phyloP scores from a whole-genome alignment of 92 coral and sea anemone genomes.

The Actinernus sp. region DNA sequence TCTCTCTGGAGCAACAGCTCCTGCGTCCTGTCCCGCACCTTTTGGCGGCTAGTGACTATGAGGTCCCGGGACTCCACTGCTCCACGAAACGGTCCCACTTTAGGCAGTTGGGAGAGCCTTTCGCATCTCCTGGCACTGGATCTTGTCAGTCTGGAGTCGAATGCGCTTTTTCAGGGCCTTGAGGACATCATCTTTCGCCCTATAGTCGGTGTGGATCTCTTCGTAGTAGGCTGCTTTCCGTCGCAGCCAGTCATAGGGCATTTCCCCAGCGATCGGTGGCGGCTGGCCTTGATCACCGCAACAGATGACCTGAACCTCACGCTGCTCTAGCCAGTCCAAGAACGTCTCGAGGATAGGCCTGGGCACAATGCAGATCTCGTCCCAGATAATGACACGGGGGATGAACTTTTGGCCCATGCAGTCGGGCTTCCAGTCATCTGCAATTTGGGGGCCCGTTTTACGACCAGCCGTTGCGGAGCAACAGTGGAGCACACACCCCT shows the following conservation, averaged over 20 bases:
- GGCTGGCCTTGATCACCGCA: conserved; percentile 39
- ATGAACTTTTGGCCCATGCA: conserved; percentile 18
- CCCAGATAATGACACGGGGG: conserved; percentile 22
- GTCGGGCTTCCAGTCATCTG: conserved; percentile 8
- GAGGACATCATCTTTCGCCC: conserved; percentile 1
- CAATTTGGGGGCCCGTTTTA: too few relatives aligned
- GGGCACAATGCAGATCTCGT: conserved; percentile 31
- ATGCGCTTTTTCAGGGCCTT: neutral
- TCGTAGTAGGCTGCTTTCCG: conserved; percentile 1
- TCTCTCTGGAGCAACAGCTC: neutral
- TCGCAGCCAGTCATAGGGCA: conserved; percentile 8
- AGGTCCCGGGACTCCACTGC: conserved; percentile 8
- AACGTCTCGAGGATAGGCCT: neutral
- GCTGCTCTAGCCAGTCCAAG: neutral
- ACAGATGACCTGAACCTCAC: conserved; percentile 5
- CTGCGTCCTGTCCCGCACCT: neutral
- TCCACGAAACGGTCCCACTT: conserved; percentile 7
- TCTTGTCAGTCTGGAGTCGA: neutral
- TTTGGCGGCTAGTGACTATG: conserved; percentile 4
- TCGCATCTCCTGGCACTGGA: conserved; percentile 21
- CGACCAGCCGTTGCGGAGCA: too few relatives aligned
- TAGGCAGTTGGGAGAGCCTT: conserved; percentile 10
- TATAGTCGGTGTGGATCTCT: neutral
- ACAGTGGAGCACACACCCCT: too few relatives aligned
- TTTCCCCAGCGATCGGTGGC: too few relatives aligned